Evolutionary conservation across 2,797 vertebrate species (phyloP), one percentile per base, ranked within the genome.

Genomic region (Ibycter americanus): DNA sequence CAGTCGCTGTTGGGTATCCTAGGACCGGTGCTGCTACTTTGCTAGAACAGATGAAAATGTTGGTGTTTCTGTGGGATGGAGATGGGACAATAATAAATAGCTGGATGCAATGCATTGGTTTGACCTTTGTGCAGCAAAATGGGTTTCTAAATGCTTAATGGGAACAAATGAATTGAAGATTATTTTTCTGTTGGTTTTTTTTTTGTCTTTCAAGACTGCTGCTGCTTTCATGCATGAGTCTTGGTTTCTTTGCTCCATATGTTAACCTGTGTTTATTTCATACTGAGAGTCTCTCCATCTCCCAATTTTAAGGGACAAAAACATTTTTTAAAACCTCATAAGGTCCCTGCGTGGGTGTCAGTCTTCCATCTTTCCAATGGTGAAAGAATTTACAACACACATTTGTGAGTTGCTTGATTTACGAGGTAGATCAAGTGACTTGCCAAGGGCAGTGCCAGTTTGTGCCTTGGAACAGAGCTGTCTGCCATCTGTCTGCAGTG

Each of bases 361-460:
- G 0, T 49, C 49, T 87, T 87, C 55, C 9, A 0, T 66, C 36
- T 62, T 83, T 55, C 73, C 63, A 66, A 15, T 20, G 6, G 49
- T 66, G 51, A 21, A 72, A 61, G 36, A 65, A 49, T 63, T 86
- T 38, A 31, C 23, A 74, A 15, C 10, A 63, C 19, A 11, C 11
- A 1, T 32, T 5, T 8, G 25, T 49, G n/a, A 82, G n/a, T 1
- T 74, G 61, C 23, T 51, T 1, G 0, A 0, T 88, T 68, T 86
- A 31, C 4, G 8, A 61, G 29, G 22, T 56, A 21, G 29, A 49
- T 67, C 52, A 62, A 73, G 51, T 51, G 52, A 23, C n/a, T 85
- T 65, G 16, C 15, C 19, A 13, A 44, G 73, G 54, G 25, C 58
- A 49, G 31, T 34, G 10, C 25, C 23, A 54, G 7, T 68, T 54